Base-by-base conservation (phyloP, 64 coral and sea anemone genomes). In the Porites australiensis region DNA sequence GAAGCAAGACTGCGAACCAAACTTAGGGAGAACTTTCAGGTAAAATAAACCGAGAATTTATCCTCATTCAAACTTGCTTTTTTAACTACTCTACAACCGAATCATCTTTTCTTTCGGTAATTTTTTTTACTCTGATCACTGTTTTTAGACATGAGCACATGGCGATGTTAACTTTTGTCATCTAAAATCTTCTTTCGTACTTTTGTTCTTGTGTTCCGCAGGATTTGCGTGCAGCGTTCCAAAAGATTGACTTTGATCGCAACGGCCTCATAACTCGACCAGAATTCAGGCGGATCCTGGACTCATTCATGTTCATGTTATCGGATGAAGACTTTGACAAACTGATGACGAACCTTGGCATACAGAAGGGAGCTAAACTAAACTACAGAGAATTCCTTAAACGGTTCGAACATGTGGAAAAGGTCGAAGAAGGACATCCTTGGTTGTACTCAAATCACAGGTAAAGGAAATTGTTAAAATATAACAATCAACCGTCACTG, bases 301-400 rank as follows among this genome's bases (percentile, higher is more conserved):
- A 98, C 50, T 96, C 94, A 16, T 77, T 98, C 60, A 98, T 98
- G 96, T 88, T 98, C 71, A 75, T 83, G 22, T 37, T 96, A n/a
- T 92, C 94, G 18, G 94, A 98, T 63, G 91, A 93, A 9, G 96
- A 98, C 82, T 98, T 98, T 72, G 94, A 98, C 15, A 98, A 95
- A 60, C 80, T 98, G 46, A 95, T 98, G 96, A 83, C 51, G 7
- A 92, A 71, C 82, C 72, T 98, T 2, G 72, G 86, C 13, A 89
- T 98, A 27, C 92, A 95, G 69, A 89, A 89, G n/a, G 96, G 94
- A 19, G 90, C 83, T 13, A 95, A 79, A 82, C 87, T 98, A 21
- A 98, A 98, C 69, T 98, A 98, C 53, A 66, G 83, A 27, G 96
- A 95, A 44, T 98, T 98, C 69, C 75, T 98, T 23, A 95, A 98